Evolutionary conservation across 2,888 invertebrate genomes (phyloP).

Genomic region (Platycheirus albimanus): DNA sequence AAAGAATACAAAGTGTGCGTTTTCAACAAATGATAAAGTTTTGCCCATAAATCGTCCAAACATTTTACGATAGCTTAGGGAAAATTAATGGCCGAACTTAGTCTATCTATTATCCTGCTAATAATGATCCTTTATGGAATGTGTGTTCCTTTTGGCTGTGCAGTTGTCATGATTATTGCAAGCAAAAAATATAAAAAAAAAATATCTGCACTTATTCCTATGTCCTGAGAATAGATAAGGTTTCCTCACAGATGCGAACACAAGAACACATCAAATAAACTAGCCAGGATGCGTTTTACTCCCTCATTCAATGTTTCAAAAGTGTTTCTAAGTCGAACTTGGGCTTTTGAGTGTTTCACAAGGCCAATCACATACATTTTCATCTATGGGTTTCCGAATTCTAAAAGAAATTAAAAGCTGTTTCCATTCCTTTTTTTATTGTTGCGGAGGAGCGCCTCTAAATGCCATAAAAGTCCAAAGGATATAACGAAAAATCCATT

Average conservation of each 20-base stretch:
- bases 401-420: conserved; percentile 32
- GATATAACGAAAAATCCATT: conserved; percentile 32
- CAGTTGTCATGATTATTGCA: conserved; percentile 57
- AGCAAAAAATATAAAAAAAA: conserved; percentile 15
- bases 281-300: conserved; percentile 33
- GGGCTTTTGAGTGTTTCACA: not conserved
- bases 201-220: not conserved
- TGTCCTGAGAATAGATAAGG: not conserved
- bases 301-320: conserved; percentile 27
- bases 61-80: conserved; percentile 54
- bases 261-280: conserved; percentile 22
- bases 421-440: not conserved
- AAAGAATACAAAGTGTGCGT: conserved; percentile 44
- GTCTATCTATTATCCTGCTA: conserved; percentile 58
- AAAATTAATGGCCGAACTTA: conserved; percentile 56
- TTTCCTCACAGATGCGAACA: conserved; percentile 3
- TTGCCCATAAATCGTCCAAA: conserved; percentile 52
- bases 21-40: conserved; percentile 51
- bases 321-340: not conserved
- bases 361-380: no score
- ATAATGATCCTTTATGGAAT: conserved; percentile 64
- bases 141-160: conserved; percentile 21
- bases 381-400: not conserved
- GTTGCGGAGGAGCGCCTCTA: no score
- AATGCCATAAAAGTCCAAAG: conserved; percentile 24